Evolutionary conservation across 2,113 vertebrate genomes (phyloP), one percentile per base, ranked within the genome.

Genomic region (Bubalus kerabau): DNA sequence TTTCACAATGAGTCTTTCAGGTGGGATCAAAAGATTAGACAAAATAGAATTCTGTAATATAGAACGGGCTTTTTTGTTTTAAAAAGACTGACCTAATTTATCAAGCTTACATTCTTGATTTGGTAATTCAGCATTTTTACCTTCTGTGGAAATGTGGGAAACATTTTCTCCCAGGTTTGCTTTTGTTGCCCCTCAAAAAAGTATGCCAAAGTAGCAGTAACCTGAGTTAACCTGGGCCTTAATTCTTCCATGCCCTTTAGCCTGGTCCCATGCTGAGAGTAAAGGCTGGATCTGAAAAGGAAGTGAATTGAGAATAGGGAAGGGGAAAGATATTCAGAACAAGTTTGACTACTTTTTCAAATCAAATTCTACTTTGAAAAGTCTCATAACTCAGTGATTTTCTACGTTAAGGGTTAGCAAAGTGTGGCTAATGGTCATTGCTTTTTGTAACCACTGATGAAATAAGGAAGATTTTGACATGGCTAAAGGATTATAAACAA

Each of bases 21-120:
- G 36, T 97, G 24, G 46, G 30, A 59, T 92, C 17, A 87, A 85
- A 94, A 78, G 48, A 59, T 93, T 84, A 93, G 43, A 36, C 54
- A 90, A 74, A 83, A 67, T 48, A 60, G 40, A 54, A 2, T 94
- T 46, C 43, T 94, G 2, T 54, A 56, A n/a, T 71, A 60, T 43
- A 46, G 28, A 62, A 43, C 30, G 74, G 85, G 9, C 19, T 59
- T 95, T 82, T 92, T n/a, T 87, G 13, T 85, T 59, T 81, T 87
- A 40, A 64, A 87, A 96, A 81, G 64, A 86, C 36, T 71, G 62
- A 80, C 62, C 83, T 94, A 94, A 87, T 90, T 96, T 95, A 76
- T 88, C 28, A 76, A 82, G 40, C 50, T 96, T 87, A 85, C 74
- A 48, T 64, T 83, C 32, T 94, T 81, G 30, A 23, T 50, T 94